Evolutionary conservation across 1,140 invertebrate species (phyloP).

Genomic region (Trichonephila inaurata): DNA sequence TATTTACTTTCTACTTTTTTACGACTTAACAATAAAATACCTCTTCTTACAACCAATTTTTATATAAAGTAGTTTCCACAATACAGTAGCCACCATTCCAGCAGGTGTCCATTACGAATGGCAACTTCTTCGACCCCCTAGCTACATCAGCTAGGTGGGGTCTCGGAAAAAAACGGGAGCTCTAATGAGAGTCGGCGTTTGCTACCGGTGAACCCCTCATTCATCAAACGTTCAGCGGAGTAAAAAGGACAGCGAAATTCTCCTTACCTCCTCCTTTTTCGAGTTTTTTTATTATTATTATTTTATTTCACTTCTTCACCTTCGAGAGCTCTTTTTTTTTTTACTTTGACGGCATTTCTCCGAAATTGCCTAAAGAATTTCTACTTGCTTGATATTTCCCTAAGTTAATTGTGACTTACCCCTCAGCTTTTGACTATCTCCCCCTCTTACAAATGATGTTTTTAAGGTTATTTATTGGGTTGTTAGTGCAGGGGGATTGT

Average conservation of each 20-base stretch:
- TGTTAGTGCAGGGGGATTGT: conserved; percentile 1
- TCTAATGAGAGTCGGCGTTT: conserved; percentile 45
- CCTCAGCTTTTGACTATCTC: background rate
- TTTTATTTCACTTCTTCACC: conserved; percentile 29
- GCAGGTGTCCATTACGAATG: conserved; percentile 57
- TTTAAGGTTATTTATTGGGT: conserved; percentile 70
- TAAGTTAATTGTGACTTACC: conserved; percentile 58
- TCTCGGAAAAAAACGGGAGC: conserved; percentile 30
- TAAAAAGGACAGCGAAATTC: background rate
- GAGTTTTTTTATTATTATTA: background rate
- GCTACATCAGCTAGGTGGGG: conserved; percentile 8
- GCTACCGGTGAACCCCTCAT: conserved; percentile 63
- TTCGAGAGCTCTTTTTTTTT: background rate
- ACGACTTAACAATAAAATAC: background rate
- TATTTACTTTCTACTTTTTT: background rate
- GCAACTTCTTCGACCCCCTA: conserved; percentile 35
- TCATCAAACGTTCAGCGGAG: conserved; percentile 55
- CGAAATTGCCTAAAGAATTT: conserved; percentile 28
- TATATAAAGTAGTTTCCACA: background rate
- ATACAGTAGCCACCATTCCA: conserved; percentile 38
- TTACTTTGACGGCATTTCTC: conserved; percentile 30
- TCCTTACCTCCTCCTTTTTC: background rate
- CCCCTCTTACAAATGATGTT: background rate
- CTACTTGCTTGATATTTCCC: background rate
- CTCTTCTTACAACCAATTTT: background rate